Conservation (phyloP, 2,113 vertebrate genomes). For the Burhinus bistriatus region DNA sequence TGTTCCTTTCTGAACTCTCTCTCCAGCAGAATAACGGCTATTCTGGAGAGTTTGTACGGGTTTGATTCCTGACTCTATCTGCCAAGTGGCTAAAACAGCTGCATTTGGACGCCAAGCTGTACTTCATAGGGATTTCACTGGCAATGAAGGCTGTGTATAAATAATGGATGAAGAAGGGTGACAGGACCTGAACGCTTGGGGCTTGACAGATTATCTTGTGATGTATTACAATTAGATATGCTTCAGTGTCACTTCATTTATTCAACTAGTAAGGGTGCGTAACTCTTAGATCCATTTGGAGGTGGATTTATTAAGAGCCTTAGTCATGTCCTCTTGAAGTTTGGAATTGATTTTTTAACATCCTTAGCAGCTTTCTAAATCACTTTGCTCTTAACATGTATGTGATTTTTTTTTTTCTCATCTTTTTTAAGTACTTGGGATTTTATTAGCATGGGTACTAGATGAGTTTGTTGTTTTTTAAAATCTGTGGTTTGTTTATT, state of each 20-base stretch:
- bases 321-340: conserved; percentile 60
- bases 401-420: neutral
- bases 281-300: conserved; percentile 66
- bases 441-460: conserved; percentile 7
- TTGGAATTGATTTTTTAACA: conserved; percentile 68
- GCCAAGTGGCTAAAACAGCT: neutral
- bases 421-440: neutral
- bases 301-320: conserved; percentile 70
- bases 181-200: conserved; percentile 63
- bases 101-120: conserved; percentile 8
- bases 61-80: conserved; percentile 25
- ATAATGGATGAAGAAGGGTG: conserved; percentile 74
- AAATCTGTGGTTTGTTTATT: neutral
- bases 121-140: conserved; percentile 58
- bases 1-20: neutral
- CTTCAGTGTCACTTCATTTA: conserved; percentile 75
- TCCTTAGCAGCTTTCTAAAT: conserved; percentile 74
- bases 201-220: conserved; percentile 74
- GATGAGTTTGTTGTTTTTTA: neutral
- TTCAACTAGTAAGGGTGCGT: conserved; percentile 62
- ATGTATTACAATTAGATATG: conserved; percentile 77
- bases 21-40: neutral
- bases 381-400: neutral
- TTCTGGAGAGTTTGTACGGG: neutral
- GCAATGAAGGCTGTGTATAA: conserved; percentile 66